A percentile compares a stretch with the other conserved stretches of the same genome.
These are phyloP conservation scores for Ciconia maguari DNA, from an alignment of 2,113 vertebrate genomes.

Conservation along the genomic window DNA sequence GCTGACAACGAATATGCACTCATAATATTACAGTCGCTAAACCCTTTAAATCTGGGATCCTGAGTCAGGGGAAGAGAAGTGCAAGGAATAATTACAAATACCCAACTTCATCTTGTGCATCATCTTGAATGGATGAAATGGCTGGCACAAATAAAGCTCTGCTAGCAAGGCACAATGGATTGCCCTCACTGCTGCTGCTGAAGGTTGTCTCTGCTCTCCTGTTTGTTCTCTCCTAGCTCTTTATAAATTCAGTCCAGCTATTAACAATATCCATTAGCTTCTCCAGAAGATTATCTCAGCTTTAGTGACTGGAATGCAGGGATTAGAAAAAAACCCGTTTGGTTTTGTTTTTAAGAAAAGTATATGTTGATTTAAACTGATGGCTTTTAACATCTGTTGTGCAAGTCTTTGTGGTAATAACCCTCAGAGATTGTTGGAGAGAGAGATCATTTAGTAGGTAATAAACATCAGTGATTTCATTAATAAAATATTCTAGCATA, in stretches of 20 bases:
- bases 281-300: slow-evolving; percentile 66
- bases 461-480: slow-evolving; percentile 60
- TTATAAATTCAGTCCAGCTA: slow-evolving; percentile 64
- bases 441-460: slow-evolving; percentile 56
- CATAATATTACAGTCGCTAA: not conserved
- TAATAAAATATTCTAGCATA: slow-evolving; percentile 55
- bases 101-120: not conserved
- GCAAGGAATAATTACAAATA: not conserved
- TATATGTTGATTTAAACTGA: slow-evolving; percentile 66
- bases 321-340: slow-evolving; percentile 17
- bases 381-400: slow-evolving; percentile 68
- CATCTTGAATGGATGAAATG: not conserved
- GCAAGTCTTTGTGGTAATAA: slow-evolving; percentile 62
- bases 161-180: not conserved
- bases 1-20: not conserved
- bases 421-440: slow-evolving; percentile 47
- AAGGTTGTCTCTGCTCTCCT: slow-evolving; percentile 53
- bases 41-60: not conserved
- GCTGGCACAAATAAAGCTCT: not conserved
- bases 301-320: slow-evolving; percentile 63
- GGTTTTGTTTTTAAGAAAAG: slow-evolving; percentile 65
- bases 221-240: slow-evolving; percentile 49
- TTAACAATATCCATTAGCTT: slow-evolving; percentile 67
- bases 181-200: not conserved
- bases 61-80: not conserved